Evolutionary conservation across 2,797 vertebrate genomes (phyloP), one percentile per base, ranked within the genome.

Genomic region (Simalia tracyae): DNA sequence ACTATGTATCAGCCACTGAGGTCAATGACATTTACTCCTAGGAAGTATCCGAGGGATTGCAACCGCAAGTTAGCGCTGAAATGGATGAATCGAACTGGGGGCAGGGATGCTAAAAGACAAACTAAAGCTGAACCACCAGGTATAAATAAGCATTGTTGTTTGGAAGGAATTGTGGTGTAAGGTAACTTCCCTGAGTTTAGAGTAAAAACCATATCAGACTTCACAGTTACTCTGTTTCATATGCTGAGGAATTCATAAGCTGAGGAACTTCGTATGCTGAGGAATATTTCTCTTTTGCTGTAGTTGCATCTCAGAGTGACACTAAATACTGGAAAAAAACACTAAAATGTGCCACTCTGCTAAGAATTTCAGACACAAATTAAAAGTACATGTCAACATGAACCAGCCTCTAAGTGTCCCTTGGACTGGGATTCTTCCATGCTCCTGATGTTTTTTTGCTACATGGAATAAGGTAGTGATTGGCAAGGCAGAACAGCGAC

Each of bases 401-500:
- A 59, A 84, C 9, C 19, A n/a, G 59, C 17, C 19, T 89, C 46
- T 28, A 28, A 89, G 63, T 91, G 24, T 14, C 17, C 61, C 56
- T 46, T 72, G 81, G 10, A 11, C 60, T 60, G 60, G 31, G 59
- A n/a, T 59, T 8, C 76, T 92, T 88, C 26, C 31, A 50, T 92
- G 8, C 68, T 12, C 86, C 31, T 91, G 54, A 91, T 91, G 76
- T 92, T 6, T 2, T 84, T 95, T 93, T 68, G 64, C n/a, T 72
- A 36, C 68, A n/a, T 64, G 50, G 63, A 8, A 87, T 81, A 92
- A 61, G 19, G 57, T 54, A 64, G 91, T 46, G 42, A 91, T 50
- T 91, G 92, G 10, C 28, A 94, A 96, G 88, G 95, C 96, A 95
- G 93, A 95, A 96, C 91, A 97, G 96, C 95, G 96, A 63, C 96